Evolutionary conservation across 2,797 vertebrate species (phyloP), one percentile per base, ranked within the genome.

Genomic region (Dallia pectoralis): DNA sequence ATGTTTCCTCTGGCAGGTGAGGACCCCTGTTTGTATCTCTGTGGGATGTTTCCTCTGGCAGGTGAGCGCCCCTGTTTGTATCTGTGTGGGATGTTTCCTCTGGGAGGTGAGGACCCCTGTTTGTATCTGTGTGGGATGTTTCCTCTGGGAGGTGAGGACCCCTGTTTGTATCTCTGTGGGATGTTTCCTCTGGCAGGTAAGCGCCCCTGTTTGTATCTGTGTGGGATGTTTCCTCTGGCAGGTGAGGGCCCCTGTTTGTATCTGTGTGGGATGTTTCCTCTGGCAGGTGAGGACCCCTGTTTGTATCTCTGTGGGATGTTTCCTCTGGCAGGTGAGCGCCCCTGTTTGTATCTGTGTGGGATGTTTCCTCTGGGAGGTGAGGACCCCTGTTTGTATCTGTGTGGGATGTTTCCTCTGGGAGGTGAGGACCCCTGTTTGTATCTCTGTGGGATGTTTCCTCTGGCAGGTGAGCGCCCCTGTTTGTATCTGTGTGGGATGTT

Each of bases 401-500:
- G 40, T 47, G 65, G 44, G 66, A 29, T 62, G 59, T 62, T 30
- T 30, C 29, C 0, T 2, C 33, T 14, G 59, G 5, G 22, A 14
- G 8, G 14, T 61, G 56, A 1, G 33, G 33, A 7, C 33, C 33
- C 33, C 33, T 36, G 33, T 67, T 32, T 67, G 32, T n/a, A n/a
- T 88, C 77, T 30, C 88, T 98, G 30, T 99, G 97, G 97, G 96
- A 98, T 19, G 90, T 95, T 82, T 86, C 86, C 70, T 94, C 95
- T 66, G 94, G 95, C 88, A 96, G 95, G 97, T 99, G 89, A 79
- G 88, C 56, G 48, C 18, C 71, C 40, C 19, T 30, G 22, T 51
- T n/a, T 40, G 95, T 95, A 51, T 88, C 77, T 30, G 88, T 98
- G 30, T 99, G 97, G 97, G 96, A 98, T 19, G 90, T 95, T 82